Conservation (phyloP, 1,140 invertebrate species). For the Habropoda laboriosa region DNA sequence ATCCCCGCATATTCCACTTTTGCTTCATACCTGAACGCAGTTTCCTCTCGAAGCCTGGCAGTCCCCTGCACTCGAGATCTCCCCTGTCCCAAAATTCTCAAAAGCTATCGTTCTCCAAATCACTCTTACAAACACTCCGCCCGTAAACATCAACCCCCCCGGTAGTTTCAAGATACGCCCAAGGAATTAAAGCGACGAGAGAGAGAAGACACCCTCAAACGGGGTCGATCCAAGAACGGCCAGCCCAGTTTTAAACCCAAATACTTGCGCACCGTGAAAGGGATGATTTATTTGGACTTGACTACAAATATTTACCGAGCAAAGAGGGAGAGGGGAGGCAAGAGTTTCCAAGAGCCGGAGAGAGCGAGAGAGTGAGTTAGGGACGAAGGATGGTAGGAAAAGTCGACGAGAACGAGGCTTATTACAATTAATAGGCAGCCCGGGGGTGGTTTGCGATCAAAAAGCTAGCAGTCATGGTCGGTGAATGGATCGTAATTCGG, state of each 20-base stretch:
- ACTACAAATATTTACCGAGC: conserved; percentile 72
- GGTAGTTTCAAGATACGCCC: neutral
- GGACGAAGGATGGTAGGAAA: conserved; percentile 12
- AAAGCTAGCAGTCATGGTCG: conserved; percentile 62
- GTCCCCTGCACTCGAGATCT: neutral
- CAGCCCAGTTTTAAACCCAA: conserved; percentile 40
- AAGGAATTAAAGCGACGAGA: conserved; percentile 9
- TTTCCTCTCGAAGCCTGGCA: neutral
- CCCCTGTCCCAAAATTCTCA: neutral
- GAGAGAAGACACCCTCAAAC: neutral
- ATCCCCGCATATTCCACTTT: too few species aligned
- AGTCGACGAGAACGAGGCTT: conserved; percentile 56
- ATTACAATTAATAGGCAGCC: conserved; percentile 76
- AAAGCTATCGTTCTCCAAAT: neutral
- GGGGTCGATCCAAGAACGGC: neutral
- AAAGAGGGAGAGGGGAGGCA: conserved; percentile 44
- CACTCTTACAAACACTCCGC: conserved; percentile 6
- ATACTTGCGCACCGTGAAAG: conserved; percentile 45
- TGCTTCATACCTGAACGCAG: neutral
- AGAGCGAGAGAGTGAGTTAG: neutral
- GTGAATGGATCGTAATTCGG: conserved; percentile 77
- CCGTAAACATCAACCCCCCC: neutral
- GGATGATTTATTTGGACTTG: conserved; percentile 73
- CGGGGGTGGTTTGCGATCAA: conserved; percentile 35
- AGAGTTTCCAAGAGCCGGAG: neutral